Conservation (phyloP, 1,140 invertebrate species). For the Hypothenemus hampei region DNA sequence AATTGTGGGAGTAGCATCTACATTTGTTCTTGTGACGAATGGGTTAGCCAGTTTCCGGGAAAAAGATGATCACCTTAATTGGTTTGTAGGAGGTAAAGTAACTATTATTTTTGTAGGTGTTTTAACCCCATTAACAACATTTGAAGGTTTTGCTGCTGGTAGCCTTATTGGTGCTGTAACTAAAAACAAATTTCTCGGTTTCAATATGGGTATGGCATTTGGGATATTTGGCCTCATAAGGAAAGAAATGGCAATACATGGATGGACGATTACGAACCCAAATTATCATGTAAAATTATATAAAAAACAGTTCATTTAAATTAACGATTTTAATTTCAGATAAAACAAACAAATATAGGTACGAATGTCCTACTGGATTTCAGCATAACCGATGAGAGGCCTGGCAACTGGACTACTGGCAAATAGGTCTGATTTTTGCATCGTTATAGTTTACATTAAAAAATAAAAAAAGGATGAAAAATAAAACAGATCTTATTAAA, state of each 20-base stretch:
- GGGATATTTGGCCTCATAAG: conserved; percentile 51
- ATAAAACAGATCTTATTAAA: too few species aligned
- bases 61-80: conserved; percentile 62
- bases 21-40: conserved; percentile 59
- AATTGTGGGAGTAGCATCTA: conserved; percentile 56
- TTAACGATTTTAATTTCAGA: neutral
- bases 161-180: conserved; percentile 53
- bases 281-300: neutral
- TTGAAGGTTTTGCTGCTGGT: conserved; percentile 47
- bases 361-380: neutral
- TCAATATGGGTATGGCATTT: conserved; percentile 36
- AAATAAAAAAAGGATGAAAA: too few species aligned
- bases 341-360: neutral
- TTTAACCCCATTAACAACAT: neutral
- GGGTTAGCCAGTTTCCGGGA: conserved; percentile 53
- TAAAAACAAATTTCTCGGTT: conserved; percentile 41
- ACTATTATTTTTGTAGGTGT: neutral
- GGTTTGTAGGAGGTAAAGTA: conserved; percentile 51
- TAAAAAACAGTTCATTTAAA: neutral
- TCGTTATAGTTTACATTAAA: too few species aligned
- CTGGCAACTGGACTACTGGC: conserved; percentile 17
- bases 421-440: too few species aligned
- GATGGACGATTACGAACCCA: conserved; percentile 44
- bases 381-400: conserved; percentile 5
- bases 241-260: conserved; percentile 52